Conservation (phyloP, 1,140 invertebrate species). For the Orchesella cincta region DNA sequence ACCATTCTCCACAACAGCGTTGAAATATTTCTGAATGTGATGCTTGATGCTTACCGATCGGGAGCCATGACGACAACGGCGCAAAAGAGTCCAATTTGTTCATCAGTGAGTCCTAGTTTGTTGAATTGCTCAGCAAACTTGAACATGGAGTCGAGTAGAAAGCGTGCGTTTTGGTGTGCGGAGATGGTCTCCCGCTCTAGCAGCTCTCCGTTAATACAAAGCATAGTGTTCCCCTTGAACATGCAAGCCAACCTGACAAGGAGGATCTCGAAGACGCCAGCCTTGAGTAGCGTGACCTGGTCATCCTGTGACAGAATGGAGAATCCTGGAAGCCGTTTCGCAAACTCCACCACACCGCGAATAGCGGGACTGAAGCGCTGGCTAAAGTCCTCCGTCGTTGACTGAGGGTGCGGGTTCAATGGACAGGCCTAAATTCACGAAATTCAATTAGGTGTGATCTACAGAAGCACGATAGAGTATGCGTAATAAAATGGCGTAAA, state of each 20-base stretch:
- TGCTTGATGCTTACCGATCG: slow-evolving; percentile 59
- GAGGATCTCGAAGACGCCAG: slow-evolving; percentile 90
- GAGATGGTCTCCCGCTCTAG: slow-evolving; percentile 84
- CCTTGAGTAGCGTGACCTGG: slow-evolving; percentile 94
- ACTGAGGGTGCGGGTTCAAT: slow-evolving; percentile 86
- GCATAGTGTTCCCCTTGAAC: slow-evolving; percentile 85
- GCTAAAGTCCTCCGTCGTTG: slow-evolving; percentile 81
- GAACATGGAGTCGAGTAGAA: slow-evolving; percentile 94
- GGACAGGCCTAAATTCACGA: slow-evolving; percentile 84
- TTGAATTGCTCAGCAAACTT: slow-evolving; percentile 95
- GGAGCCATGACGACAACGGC: slow-evolving; percentile 91
- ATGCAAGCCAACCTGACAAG: slow-evolving; percentile 90
- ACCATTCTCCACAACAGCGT: neutral
- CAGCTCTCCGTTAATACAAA: slow-evolving; percentile 88
- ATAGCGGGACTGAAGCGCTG: slow-evolving; percentile 93
- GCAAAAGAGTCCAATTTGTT: slow-evolving; percentile 91
- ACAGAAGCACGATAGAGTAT: too few species aligned
- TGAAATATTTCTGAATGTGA: neutral
- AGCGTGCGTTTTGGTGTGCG: slow-evolving; percentile 72
- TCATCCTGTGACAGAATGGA: slow-evolving; percentile 90
- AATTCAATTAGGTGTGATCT: too few species aligned
- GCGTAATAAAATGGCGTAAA: neutral
- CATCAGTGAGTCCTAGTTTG: slow-evolving; percentile 81
- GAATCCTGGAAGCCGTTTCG: slow-evolving; percentile 95
- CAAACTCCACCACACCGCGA: slow-evolving; percentile 95